Evolutionary conservation across 2,113 vertebrate species (phyloP).

Genomic region (Eulemur macaco): DNA sequence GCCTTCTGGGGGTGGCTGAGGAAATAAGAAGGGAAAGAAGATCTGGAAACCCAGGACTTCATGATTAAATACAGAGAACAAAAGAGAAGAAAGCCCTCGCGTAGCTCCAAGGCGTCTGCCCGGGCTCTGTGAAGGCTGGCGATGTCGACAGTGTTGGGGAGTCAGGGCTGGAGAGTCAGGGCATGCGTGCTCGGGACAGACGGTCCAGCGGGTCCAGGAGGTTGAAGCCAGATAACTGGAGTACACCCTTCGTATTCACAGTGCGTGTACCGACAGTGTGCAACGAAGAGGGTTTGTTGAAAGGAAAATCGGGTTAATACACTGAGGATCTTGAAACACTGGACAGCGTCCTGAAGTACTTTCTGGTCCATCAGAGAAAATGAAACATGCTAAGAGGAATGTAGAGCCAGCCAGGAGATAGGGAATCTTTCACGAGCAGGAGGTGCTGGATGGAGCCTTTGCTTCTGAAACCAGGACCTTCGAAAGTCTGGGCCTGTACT

Average conservation of each 20-base stretch:
- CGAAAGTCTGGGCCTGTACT: neutral
- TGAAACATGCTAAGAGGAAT: neutral
- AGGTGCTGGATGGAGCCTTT: neutral
- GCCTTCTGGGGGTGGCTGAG: neutral
- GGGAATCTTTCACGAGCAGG: neutral
- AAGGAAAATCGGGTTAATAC: neutral
- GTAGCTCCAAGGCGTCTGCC: neutral
- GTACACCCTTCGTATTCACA: neutral
- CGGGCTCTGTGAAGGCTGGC: neutral
- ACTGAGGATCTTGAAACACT: neutral
- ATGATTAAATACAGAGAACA: neutral
- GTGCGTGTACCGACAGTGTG: neutral
- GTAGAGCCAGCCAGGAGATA: neutral
- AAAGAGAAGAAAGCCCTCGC: neutral
- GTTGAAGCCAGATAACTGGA: neutral
- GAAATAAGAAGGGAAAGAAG: neutral
- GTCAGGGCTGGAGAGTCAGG: too few relatives aligned
- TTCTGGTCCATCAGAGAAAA: neutral
- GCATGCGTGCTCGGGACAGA: rapidly evolving
- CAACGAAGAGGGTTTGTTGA: neutral
- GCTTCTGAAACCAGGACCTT: neutral
- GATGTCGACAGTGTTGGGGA: too few relatives aligned
- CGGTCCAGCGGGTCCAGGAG: neutral
- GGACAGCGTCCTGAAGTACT: neutral
- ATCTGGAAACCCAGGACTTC: neutral